Base-by-base conservation (phyloP, 2,888 invertebrate species). In the Drosophila ochracea region DNA sequence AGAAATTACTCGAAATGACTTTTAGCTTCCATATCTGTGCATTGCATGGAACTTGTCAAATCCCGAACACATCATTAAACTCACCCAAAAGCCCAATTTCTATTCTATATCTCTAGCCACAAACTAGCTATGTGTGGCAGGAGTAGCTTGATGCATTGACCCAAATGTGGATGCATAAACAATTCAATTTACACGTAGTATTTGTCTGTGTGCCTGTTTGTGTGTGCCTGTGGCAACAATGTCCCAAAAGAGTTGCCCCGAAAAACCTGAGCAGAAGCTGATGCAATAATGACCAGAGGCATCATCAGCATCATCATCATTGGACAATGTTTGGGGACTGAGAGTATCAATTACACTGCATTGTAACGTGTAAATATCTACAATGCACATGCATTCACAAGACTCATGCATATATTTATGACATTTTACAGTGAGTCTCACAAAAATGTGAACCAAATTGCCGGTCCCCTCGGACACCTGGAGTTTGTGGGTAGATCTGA, bases 351-450 rank as follows among this genome's bases (percentile, higher is more conserved):
- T 86, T 86, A 88, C 90, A 90, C 72, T 78, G 76, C 73, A 78
- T 73, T 80, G 70, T 58, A 62, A 75, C 76, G 76, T 80, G 77
- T 78, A 73, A 78, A 74, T 72, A 68, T 73, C 39, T 37, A 58
- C 53, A 58, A 71, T 55, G 75, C 62, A 78, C 73, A 80, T 59
- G 63, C 72, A 63, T 67, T 58, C 59, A 69, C 69, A 69, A 69
- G 66, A 49, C 80, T 88, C 89, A 85, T 88, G 80, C 88, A 90
- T 90, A 82, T 90, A 87, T 87, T 90, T 81, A 90, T 85, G 77
- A 78, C 78, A 82, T 76, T 84, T 78, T 70, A 43, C 61, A 68
- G 47, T 41, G 47, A 49, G 7, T 47, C 58, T 31, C 58, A 28
- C 68, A 62, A 58, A 43, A 50, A 58, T 54, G n/a, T 65, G 50